A percentile compares a stretch with the other conserved stretches of the same genome.
Evolutionary conservation across 2,888 invertebrate species (phyloP).

Genomic region (Drosophila yooni): DNA sequence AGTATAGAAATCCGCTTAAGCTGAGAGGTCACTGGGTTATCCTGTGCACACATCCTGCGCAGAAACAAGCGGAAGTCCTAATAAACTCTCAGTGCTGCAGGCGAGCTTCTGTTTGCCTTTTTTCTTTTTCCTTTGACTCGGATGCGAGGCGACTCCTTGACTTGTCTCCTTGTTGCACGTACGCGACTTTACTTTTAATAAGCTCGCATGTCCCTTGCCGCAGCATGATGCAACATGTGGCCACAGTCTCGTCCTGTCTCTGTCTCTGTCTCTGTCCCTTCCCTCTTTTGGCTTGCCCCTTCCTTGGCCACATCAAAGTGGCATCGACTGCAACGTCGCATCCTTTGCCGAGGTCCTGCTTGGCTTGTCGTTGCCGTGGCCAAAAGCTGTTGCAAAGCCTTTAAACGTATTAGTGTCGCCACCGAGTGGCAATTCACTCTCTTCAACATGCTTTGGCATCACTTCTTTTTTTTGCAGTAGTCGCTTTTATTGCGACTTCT

Average conservation of each 20-base stretch:
- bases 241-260: slow-evolving; percentile 17
- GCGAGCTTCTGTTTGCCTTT: slow-evolving; percentile 8
- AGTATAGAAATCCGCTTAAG: background rate
- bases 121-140: background rate
- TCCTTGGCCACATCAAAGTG: slow-evolving; percentile 40
- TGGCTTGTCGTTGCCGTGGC: slow-evolving; percentile 51
- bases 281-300: background rate
- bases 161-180: slow-evolving; percentile 16
- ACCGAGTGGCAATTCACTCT: slow-evolving; percentile 21
- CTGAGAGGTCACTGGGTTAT: slow-evolving; percentile 67
- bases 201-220: slow-evolving; percentile 35
- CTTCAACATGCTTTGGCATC: slow-evolving; percentile 11
- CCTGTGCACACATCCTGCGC: background rate
- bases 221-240: slow-evolving; percentile 75
- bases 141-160: slow-evolving; percentile 8
- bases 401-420: slow-evolving; percentile 69
- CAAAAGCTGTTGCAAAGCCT: slow-evolving; percentile 74
- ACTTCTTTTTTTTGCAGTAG: background rate
- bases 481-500: background rate
- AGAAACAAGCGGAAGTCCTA: slow-evolving; percentile 34
- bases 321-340: slow-evolving; percentile 36
- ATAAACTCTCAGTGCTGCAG: slow-evolving; percentile 30
- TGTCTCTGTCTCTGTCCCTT: background rate
- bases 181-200: slow-evolving; percentile 45
- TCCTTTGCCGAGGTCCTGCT: slow-evolving; percentile 35